phyloP scores from a whole-genome alignment of 2,113 vertebrate species.

The Oryzias celebensis region DNA sequence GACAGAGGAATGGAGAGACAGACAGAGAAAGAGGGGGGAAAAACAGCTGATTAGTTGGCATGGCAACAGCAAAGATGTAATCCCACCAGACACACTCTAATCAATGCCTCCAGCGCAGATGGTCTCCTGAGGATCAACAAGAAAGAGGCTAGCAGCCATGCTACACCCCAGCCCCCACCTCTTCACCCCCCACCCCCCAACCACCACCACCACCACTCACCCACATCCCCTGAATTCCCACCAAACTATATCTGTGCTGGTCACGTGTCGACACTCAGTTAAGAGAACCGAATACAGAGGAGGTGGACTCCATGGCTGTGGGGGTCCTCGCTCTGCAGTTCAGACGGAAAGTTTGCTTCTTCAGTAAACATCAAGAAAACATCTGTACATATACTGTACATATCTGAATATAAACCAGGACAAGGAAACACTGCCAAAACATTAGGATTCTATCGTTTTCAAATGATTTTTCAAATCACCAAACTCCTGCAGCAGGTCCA shows the following conservation, averaged over 20 bases:
- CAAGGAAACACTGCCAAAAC: no score
- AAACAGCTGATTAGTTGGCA: conserved; percentile 99
- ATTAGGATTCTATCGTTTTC: no score
- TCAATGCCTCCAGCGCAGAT: conserved; percentile 99
- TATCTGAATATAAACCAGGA: no score
- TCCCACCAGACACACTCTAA: conserved; percentile 99
- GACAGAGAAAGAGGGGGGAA: conserved; percentile 31
- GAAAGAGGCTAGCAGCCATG: conserved; percentile 94
- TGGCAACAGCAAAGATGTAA: conserved; percentile 99
- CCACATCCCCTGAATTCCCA: conserved; percentile 20
- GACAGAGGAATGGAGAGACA: conserved; percentile 45
- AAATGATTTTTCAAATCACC: no score
- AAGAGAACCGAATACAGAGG: conserved; percentile 66
- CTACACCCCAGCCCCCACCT: conserved; percentile 36
- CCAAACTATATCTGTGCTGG: conserved; percentile 20
- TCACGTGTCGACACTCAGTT: conserved; percentile 81
- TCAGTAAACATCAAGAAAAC: no score
- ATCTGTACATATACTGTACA: no score
- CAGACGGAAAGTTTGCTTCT: conserved; percentile 2
- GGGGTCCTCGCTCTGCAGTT: conserved; percentile 9
- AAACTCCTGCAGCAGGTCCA: no score
- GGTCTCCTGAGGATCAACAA: conserved; percentile 99
- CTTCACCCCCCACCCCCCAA: conserved; percentile 6
- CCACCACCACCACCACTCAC: conserved; percentile 1
- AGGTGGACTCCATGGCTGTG: conserved; percentile 15